phyloP scores from a whole-genome alignment of 2,888 invertebrate genomes.

The Bugula neritina region DNA sequence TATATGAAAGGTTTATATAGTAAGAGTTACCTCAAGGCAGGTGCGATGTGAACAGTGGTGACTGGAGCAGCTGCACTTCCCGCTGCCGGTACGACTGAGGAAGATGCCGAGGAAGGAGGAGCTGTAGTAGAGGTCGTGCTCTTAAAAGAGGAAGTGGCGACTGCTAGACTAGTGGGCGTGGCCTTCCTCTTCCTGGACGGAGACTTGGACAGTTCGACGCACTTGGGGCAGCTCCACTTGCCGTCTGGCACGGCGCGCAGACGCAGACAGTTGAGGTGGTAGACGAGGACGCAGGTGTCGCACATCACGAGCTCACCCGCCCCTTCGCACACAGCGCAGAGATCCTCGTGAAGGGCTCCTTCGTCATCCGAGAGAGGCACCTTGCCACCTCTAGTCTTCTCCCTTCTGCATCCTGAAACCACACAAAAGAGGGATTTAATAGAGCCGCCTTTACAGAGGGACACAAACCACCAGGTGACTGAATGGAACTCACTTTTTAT shows the following conservation, averaged over 20 bases:
- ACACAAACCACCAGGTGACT: neutral
- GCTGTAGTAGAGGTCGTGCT: neutral
- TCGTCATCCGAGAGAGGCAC: neutral
- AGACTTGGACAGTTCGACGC: slow-evolving; percentile 29
- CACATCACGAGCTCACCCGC: slow-evolving; percentile 43
- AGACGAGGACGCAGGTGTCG: slow-evolving; percentile 51
- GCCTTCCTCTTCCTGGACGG: too few species aligned
- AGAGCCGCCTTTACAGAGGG: neutral
- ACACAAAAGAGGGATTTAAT: neutral
- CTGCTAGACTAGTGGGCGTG: neutral
- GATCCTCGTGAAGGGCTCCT: slow-evolving; percentile 35
- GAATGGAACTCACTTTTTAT: neutral
- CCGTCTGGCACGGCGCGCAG: slow-evolving; percentile 39
- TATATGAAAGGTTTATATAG: too few species aligned
- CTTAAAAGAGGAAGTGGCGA: neutral
- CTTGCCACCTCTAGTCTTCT: neutral
- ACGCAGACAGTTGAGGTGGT: slow-evolving; percentile 50
- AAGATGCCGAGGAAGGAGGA: neutral
- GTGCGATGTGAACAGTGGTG: neutral
- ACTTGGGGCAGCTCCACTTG: slow-evolving; percentile 50
- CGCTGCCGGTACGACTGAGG: neutral
- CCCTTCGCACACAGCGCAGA: slow-evolving; percentile 38
- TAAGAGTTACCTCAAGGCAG: too few species aligned
- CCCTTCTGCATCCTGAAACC: neutral
- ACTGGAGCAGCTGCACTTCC: neutral